phyloP scores from a whole-genome alignment of 2,113 vertebrate species.

The Alosa alosa region DNA sequence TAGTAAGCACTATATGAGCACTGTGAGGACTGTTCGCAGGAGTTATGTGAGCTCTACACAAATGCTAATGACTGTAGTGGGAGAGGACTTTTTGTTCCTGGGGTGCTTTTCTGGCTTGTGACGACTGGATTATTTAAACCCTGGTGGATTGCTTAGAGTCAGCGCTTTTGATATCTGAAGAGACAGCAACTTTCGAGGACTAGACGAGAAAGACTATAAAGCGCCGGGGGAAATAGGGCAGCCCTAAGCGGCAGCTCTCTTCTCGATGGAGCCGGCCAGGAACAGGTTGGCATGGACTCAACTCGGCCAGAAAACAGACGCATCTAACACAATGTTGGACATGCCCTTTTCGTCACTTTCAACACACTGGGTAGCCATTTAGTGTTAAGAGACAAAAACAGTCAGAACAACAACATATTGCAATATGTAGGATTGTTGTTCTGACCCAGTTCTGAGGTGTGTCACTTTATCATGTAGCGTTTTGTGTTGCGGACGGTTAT shows the following conservation, averaged over 20 bases:
- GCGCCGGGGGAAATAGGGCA: background rate
- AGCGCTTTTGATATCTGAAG: background rate
- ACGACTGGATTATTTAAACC: background rate
- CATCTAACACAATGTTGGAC: background rate
- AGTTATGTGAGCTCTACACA: background rate
- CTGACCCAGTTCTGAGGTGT: too few relatives aligned
- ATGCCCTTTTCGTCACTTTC: too few relatives aligned
- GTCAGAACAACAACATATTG: too few relatives aligned
- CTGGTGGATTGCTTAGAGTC: background rate
- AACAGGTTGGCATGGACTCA: background rate
- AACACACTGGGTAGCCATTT: too few relatives aligned
- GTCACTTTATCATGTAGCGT: too few relatives aligned
- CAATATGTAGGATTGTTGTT: too few relatives aligned
- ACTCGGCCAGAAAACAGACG: background rate
- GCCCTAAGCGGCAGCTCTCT: too few relatives aligned
- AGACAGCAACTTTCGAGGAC: background rate
- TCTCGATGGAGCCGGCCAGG: background rate
- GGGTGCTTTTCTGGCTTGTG: background rate
- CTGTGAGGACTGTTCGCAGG: background rate
- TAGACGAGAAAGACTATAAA: too few relatives aligned
- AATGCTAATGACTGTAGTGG: background rate
- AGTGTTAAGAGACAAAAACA: too few relatives aligned
- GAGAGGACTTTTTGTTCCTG: background rate
- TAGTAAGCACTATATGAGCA: background rate
- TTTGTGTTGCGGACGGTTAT: too few relatives aligned